A percentile compares a stretch with the other conserved stretches of the same genome.
Evolutionary conservation across 2,113 vertebrate genomes (phyloP).

Genomic region (Garra rufa): DNA sequence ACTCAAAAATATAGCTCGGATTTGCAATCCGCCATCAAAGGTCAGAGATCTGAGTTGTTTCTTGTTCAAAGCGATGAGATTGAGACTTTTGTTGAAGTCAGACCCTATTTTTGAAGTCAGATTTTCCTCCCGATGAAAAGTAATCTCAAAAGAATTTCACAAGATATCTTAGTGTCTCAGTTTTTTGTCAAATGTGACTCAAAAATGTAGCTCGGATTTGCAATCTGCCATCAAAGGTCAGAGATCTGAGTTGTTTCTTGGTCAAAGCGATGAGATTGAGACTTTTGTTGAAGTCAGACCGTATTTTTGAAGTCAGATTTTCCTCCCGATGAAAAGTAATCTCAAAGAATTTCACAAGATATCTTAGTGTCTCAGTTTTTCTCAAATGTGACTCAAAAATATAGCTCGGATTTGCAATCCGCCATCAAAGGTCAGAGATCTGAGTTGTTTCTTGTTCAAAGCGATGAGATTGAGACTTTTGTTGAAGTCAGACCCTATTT

Average conservation of each 20-base stretch:
- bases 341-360: background rate
- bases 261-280: background rate
- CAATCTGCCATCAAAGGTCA: background rate
- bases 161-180: too few relatives aligned
- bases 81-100: background rate
- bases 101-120: too few relatives aligned
- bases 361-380: background rate
- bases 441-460: background rate
- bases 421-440: background rate
- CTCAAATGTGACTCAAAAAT: background rate
- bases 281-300: background rate
- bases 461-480: too few relatives aligned
- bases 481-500: too few relatives aligned
- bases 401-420: background rate
- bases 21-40: background rate
- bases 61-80: background rate
- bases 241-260: background rate
- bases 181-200: too few relatives aligned
- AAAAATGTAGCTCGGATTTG: background rate
- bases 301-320: too few relatives aligned
- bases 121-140: too few relatives aligned
- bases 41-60: background rate
- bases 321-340: too few relatives aligned
- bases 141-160: too few relatives aligned
- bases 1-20: too few relatives aligned